phyloP scores from a whole-genome alignment of 2,113 vertebrate species.

The Prochilodus magdalenae region DNA sequence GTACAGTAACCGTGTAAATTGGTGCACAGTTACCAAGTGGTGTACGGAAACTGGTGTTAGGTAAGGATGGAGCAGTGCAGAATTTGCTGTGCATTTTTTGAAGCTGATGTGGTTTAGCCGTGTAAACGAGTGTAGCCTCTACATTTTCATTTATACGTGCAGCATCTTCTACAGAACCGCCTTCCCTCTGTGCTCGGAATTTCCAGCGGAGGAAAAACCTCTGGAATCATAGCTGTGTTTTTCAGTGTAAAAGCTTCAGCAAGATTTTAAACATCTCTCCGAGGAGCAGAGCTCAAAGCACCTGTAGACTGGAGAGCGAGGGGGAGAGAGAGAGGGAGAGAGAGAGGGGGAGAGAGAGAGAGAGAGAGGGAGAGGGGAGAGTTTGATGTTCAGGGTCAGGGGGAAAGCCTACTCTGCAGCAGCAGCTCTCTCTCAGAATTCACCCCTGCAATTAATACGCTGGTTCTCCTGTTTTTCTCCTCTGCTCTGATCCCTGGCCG shows the following conservation, averaged over 20 bases:
- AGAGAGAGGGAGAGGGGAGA: neutral
- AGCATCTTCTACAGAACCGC: neutral
- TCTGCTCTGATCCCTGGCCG: constrained; percentile 16
- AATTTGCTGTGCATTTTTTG: too few species aligned
- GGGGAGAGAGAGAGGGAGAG: neutral
- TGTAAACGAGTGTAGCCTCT: too few species aligned
- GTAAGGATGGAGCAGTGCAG: too few species aligned
- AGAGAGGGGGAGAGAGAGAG: neutral
- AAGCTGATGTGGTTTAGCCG: too few species aligned
- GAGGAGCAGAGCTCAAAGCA: neutral
- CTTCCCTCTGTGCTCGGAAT: neutral
- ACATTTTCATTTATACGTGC: too few species aligned
- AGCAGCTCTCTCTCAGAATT: constrained; percentile 31
- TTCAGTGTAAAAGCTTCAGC: neutral
- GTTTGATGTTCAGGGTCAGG: constrained; percentile 24
- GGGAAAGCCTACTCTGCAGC: constrained; percentile 29
- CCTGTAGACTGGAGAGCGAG: neutral
- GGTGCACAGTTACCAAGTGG: too few species aligned
- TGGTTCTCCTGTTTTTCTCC: constrained; percentile 30
- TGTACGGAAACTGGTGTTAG: too few species aligned
- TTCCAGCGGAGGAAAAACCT: neutral
- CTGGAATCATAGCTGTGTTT: neutral
- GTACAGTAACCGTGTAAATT: too few species aligned
- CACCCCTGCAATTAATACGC: constrained; percentile 39
- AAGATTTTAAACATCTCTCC: too few species aligned